A percentile compares a stretch with the other conserved stretches of the same genome.
These are phyloP conservation scores for Heterochromis multidens DNA, from an alignment of 2,113 vertebrate genomes.

Conservation along the genomic window DNA sequence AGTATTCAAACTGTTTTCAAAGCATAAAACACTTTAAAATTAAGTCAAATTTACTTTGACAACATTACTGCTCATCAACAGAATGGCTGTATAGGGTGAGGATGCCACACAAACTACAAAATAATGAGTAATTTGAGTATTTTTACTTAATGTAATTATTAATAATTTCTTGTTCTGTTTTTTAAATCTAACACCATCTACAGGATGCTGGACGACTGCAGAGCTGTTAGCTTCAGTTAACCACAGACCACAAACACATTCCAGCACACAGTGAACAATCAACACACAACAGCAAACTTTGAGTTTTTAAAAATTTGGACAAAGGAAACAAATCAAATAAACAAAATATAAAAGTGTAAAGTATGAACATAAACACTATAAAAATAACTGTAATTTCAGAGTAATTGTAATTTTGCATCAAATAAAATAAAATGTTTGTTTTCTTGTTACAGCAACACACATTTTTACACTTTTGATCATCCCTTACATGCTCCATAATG, in stretches of 20 bases:
- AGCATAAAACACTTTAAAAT: no score
- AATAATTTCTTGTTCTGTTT: neutral
- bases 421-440: neutral
- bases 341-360: fast-evolving
- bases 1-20: neutral
- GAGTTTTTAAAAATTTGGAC: neutral
- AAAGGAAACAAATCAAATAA: neutral
- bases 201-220: neutral
- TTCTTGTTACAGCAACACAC: fast-evolving
- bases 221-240: neutral
- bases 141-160: neutral
- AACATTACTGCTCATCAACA: fast-evolving
- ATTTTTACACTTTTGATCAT: neutral
- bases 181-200: neutral
- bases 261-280: neutral
- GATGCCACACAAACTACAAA: no score
- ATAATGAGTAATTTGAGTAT: neutral
- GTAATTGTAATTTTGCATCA: fast-evolving
- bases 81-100: no score
- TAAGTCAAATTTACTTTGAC: neutral
- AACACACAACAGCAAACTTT: neutral
- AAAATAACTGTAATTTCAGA: no score
- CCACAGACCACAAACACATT: neutral
- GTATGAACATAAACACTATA: no score
- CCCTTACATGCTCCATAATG: neutral